These are phyloP conservation scores for Pentamera pediparva DNA, from an alignment of 53 echinoderm and acorn worm species.

Conservation along the genomic window DNA sequence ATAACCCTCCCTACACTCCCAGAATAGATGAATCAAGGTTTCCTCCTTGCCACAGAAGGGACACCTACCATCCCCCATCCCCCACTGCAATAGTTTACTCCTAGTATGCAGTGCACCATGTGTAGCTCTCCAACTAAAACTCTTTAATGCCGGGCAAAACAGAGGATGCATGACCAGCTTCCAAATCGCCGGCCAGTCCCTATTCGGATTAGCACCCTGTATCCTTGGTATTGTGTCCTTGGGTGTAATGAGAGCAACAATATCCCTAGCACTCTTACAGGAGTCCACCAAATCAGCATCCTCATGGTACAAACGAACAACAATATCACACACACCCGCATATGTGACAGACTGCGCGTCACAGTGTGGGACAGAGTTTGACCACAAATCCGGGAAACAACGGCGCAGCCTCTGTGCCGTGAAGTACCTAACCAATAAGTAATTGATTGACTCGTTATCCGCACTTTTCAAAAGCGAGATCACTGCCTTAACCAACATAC, in stretches of 20 bases:
- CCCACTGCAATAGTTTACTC: background rate
- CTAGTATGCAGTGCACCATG: background rate
- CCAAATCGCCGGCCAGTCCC: background rate
- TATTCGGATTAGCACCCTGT: background rate
- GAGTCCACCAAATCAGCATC: no score
- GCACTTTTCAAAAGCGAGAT: no score
- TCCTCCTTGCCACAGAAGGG: background rate
- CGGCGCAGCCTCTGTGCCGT: no score
- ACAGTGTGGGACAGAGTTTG: no score
- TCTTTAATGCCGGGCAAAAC: background rate
- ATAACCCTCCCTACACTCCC: background rate
- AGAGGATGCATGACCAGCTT: background rate
- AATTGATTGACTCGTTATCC: no score
- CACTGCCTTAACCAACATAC: background rate
- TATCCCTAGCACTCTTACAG: no score
- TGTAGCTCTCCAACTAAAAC: background rate
- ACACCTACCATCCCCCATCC: background rate
- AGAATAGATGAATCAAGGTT: background rate
- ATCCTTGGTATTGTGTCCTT: background rate
- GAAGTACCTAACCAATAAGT: constrained; percentile 15
- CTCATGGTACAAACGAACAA: no score
- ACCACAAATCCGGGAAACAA: no score
- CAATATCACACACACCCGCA: background rate
- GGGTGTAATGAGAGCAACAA: background rate
- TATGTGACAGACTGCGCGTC: background rate